Evolutionary conservation across 2,888 invertebrate species (phyloP), one percentile per base, ranked within the genome.

Genomic region (Lycia hirtaria): DNA sequence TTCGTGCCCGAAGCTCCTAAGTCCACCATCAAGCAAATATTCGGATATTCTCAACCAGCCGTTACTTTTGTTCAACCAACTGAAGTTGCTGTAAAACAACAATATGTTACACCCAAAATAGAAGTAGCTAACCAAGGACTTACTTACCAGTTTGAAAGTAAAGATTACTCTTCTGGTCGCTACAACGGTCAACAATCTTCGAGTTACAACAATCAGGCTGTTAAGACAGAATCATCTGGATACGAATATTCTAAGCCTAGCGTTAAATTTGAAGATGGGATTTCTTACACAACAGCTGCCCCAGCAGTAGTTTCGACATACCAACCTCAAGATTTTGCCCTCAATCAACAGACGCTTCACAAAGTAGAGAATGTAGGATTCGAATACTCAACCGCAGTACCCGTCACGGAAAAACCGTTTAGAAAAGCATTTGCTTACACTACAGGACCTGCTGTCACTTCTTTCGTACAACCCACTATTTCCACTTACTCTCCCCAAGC

Each of bases 401-500:
- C 90, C 15, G 80, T 87, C 2, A 75, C 78, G 49, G 91, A 91
- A 69, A 81, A 81, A 53, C 89, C 89, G 15, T 86, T 91, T 45
- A 88, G 82, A 61, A 90, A 86, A 69, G 35, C 85, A 1, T 80
- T 87, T 15, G 90, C 91, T 28, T 92, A 92, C 52, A 90, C 91
- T 3, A 90, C 90, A 44, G 88, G 89, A 4, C 76, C 87, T 3
- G 65, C 78, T 20, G 62, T 77, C 1, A 64, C 69, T 43, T 69
- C 80, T 10, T 86, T 80, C 53, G 75, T 68, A 28, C 80, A 82
- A 60, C 82, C 88, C 3, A 76, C 83, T 9, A 69, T 73, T 4
- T 66, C 83, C 17, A 73, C 81, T 1, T 81, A 80, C 22, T 24
- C 52, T 37, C 85, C 88, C 20, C 84, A 85, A 53, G 69, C 81